Conservation (phyloP, 2,797 vertebrate genomes). For the Oryzias dopingdopingensis region DNA sequence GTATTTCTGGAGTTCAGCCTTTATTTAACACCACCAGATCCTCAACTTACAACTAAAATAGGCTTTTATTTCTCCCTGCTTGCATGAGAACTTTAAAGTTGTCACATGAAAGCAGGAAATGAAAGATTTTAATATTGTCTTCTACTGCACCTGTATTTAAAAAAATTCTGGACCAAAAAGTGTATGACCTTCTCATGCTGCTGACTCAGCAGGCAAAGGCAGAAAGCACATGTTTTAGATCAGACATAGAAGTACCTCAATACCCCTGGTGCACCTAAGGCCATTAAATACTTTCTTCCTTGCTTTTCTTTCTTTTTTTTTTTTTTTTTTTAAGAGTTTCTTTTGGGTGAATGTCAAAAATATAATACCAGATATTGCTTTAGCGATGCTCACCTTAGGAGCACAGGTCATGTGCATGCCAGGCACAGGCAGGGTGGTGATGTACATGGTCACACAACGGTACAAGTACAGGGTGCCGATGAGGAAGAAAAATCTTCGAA, state of each 20-base stretch:
- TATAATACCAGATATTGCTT: constrained; percentile 11
- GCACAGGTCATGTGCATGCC: constrained; percentile 96
- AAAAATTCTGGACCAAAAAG: no score
- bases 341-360: constrained; percentile 22
- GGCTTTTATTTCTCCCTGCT: no score
- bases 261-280: constrained; percentile 31
- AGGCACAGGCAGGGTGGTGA: constrained; percentile 96
- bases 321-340: background rate
- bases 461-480: constrained; percentile 96
- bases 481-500: constrained; percentile 94
- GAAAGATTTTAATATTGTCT: no score
- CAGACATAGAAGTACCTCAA: constrained; percentile 36
- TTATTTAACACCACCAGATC: no score
- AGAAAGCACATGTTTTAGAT: constrained; percentile 31
- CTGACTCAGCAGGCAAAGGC: constrained; percentile 21
- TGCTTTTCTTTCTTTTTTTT: background rate
- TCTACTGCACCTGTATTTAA: no score
- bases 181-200: constrained; percentile 7
- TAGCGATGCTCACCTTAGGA: constrained; percentile 85
- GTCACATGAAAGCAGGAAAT: no score
- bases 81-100: no score
- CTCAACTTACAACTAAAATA: no score
- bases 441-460: constrained; percentile 96
- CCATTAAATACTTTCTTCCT: constrained; percentile 27
- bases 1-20: no score